Evolutionary conservation across 2,888 invertebrate species (phyloP), one percentile per base, ranked within the genome.

Genomic region (Protodeltote pygarga): DNA sequence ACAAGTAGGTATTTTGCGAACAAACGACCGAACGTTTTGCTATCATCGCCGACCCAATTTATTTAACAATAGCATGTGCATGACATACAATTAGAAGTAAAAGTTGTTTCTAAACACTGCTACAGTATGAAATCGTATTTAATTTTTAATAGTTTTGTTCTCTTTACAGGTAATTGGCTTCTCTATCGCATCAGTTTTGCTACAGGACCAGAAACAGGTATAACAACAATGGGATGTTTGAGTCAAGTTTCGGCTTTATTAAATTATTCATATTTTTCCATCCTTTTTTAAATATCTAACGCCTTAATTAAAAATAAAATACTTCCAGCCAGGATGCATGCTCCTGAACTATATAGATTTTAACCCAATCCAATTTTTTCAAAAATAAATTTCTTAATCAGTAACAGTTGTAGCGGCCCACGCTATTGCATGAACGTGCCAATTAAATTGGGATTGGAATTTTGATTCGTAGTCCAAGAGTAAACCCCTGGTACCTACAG

Each of bases 161-260:
- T 77, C 39, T 54, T 73, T 73, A 15, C 80, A 79, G 80, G 78
- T 82, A 81, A 76, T 67, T 65, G 50, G 64, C 41, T 44, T 46
- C 37, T 45, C 47, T 41, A 35, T 52, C 42, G 38, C 61, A 31
- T 34, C 34, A 39, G 14, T 29, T 20, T 8, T 29, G 37, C 41
- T 49, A 52, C 38, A 60, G 48, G 40, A 49, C 45, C 31, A 38
- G 45, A 29, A 47, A 45, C 41, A 55, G 65, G 68, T 66, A 61
- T 8, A 13, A 20, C 9, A 19, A 55, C 20, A 46, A 44, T 34
- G 9, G 17, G 3, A 25, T 20, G n/a, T 8, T 11, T 14, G 14
- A 33, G 4, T 28, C 24, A 23, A 27, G 17, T 28, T 40, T 13
- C n/a, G n/a, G n/a, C n/a, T n/a, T n/a, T n/a, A n/a, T n/a, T n/a